Base-by-base conservation (phyloP, 2,113 vertebrate genomes). In the Rousettus leschenaultii region DNA sequence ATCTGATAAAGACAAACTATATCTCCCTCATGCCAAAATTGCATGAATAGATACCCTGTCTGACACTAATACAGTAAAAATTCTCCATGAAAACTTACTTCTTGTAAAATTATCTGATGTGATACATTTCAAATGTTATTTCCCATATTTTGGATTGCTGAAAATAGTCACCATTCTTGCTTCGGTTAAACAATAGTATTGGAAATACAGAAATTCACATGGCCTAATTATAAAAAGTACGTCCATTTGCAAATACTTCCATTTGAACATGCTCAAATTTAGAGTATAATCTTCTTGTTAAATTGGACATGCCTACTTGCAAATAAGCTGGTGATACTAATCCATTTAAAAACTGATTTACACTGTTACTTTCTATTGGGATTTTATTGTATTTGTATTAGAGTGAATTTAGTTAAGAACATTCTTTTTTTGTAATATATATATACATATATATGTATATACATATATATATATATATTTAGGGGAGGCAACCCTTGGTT, bases 21-120 rank as follows among this genome's bases (percentile, higher is more conserved):
- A 48, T 95, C 30, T 86, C 93, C 74, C 94, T 95, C 77, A 40
- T 89, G 95, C 79, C 89, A 79, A 93, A 89, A 93, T 65, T 38
- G 48, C 77, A 59, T 80, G 68, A 91, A 77, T 15, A 91, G 30
- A 84, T 26, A 92, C 68, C 30, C 35, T 71, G 28, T 53, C 59
- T 93, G n/a, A 94, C 65, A 91, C 15, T 63, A 68, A 93, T 63
- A n/a, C 38, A 93, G 65, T 68, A 79, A 87, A 96, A 87, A 65
- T 51, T 86, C 43, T 70, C 6, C 19, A 66, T 35, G 13, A 53
- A 40, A 80, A 28, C 22, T 70, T 83, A 43, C 48, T 95, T 79
- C 74, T 61, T 43, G 1, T 74, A 70, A 97, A 89, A 53, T 74
- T 53, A 84, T 83, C 51, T 43, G 22, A 21, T 84, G 63, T 73